Evolutionary conservation across 2,797 vertebrate genomes (phyloP), one percentile per base, ranked within the genome.

Genomic region (Mus caroli): DNA sequence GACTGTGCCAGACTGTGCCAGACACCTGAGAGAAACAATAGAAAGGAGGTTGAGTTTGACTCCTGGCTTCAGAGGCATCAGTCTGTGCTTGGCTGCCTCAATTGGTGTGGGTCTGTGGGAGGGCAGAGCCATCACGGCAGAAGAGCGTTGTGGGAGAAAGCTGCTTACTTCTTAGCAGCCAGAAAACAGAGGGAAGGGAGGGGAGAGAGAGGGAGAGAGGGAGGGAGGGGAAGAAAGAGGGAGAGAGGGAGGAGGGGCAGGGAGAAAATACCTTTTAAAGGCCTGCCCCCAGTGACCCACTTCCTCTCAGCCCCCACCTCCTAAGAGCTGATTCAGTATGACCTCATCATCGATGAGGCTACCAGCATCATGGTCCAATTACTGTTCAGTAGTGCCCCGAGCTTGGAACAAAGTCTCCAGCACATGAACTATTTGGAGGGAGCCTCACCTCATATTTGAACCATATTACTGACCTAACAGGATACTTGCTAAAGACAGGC

Each of bases 141-240:
- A 88, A 60, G 40, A 71, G 37, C 87, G 34, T 60, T 58, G 87
- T 73, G 85, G 50, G 67, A 56, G 50, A 54, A 56, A 73, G n/a
- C 17, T 43, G 6, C 52, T 58, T 58, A 75, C n/a, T 54, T 58
- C 26, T 43, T 43, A 56, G 87, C 37, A 60, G 52, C 10, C 8
- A 76, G 40, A 46, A 76, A 60, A 60, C 7, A 11, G 87, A 20
- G 11, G 1, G 6, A 4, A 60, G 15, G 8, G 9, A 28, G 37
- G 40, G 22, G 5, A 20, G 12, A 6, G 1, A 3, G 12, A 14
- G 62, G 6, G 11, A 22, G 12, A 13, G 79, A 37, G n/a, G 9
- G 28, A 19, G 11, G 3, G 0, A 3, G 4, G 26, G 6, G 11
- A n/a, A 20, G 12, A 6, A 0, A 3, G 12, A 14, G 62, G 6